Conservation (phyloP, 2,888 invertebrate genomes). For the Rhorus exstirpatorius region DNA sequence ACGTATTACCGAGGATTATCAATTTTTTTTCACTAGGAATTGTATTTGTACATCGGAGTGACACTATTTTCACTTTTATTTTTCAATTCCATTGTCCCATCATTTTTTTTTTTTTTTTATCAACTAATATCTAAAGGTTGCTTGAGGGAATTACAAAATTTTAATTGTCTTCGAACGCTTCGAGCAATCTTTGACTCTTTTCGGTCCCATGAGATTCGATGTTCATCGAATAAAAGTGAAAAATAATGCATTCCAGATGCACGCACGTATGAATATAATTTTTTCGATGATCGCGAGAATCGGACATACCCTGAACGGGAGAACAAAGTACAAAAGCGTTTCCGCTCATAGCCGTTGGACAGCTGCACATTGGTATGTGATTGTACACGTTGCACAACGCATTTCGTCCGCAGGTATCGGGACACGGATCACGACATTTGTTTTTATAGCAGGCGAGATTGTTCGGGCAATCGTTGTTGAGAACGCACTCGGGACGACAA, state of each 20-base stretch:
- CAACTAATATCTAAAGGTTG: too few species aligned
- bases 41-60: neutral
- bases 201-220: too few species aligned
- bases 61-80: neutral
- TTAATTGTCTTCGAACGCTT: too few species aligned
- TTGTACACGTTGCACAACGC: conserved; percentile 89
- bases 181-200: too few species aligned
- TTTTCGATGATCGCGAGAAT: too few species aligned
- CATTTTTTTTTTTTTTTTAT: too few species aligned
- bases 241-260: too few species aligned
- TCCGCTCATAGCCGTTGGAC: conserved; percentile 90
- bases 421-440: conserved; percentile 93
- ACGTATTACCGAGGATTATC: neutral
- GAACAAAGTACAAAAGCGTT: conserved; percentile 90
- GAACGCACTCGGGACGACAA: conserved; percentile 93
- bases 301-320: conserved; percentile 77
- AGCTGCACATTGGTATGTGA: conserved; percentile 87
- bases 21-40: neutral
- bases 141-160: too few species aligned
- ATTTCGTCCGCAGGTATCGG: conserved; percentile 90
- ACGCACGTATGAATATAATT: too few species aligned
- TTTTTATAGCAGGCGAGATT: conserved; percentile 92
- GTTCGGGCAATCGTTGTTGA: conserved; percentile 91
- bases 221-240: too few species aligned
- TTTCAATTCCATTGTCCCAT: neutral